These are phyloP conservation scores for Eulemur coronatus DNA, from an alignment of 2,797 vertebrate species.

Conservation along the genomic window DNA sequence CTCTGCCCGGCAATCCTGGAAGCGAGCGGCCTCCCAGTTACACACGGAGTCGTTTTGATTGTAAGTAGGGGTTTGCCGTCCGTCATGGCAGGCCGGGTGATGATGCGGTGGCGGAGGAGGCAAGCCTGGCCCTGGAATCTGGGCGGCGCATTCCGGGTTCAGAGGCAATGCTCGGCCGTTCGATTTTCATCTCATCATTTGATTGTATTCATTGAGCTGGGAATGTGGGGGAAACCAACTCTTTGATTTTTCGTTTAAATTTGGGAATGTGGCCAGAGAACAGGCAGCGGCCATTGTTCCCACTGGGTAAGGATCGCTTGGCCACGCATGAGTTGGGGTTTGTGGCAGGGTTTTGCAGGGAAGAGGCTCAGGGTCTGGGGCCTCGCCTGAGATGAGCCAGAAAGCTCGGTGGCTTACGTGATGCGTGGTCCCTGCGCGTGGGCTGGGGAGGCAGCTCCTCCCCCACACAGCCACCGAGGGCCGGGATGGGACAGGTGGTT, in stretches of 20 bases:
- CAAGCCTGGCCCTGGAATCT: not conserved
- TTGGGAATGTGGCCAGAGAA: not conserved
- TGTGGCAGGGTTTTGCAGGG: not conserved
- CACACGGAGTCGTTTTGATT: constrained; percentile 2
- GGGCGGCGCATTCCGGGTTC: not conserved
- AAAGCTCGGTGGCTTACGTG: not conserved
- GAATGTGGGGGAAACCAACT: not conserved
- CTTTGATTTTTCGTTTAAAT: constrained; percentile 20
- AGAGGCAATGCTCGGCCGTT: not conserved
- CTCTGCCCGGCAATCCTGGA: not conserved
- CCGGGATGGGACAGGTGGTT: not conserved
- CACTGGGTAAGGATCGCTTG: not conserved
- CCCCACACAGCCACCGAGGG: not conserved
- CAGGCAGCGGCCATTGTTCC: not conserved
- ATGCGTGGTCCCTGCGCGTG: fast-evolving
- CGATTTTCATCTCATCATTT: not conserved
- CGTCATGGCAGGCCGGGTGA: constrained; percentile 57
- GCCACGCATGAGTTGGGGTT: not conserved
- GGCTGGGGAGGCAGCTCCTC: not conserved
- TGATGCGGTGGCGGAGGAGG: constrained; percentile 9
- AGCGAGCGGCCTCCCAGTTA: constrained; percentile 26
- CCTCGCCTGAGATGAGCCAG: not conserved
- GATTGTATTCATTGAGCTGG: constrained; percentile 31
- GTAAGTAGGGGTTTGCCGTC: constrained; percentile 33
- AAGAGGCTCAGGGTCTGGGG: not conserved